phyloP scores from a whole-genome alignment of 2,888 invertebrate species.

The Spicauda simplicius region DNA sequence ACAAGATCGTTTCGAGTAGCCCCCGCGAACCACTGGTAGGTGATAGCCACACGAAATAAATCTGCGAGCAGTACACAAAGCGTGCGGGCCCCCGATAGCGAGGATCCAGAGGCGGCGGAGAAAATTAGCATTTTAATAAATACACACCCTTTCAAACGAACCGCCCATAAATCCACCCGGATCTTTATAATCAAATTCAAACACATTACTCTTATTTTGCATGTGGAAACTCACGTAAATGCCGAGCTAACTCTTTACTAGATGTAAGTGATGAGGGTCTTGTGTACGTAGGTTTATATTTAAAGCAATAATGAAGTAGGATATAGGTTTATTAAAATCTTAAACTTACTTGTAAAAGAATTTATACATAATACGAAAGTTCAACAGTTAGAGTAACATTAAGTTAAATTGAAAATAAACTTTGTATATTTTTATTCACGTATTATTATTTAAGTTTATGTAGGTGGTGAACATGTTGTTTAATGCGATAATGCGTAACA shows the following conservation, averaged over 20 bases:
- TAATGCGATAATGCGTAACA: too few species aligned
- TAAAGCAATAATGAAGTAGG: too few species aligned
- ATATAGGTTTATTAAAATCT: too few species aligned
- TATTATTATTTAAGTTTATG: too few species aligned
- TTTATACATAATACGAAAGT: too few species aligned
- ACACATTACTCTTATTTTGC: constrained; percentile 78
- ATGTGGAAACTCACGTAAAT: constrained; percentile 36
- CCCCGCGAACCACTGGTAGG: constrained; percentile 59
- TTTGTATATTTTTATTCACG: too few species aligned
- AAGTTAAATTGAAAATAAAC: too few species aligned
- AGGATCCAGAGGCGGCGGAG: constrained; percentile 78
- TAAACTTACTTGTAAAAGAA: too few species aligned
- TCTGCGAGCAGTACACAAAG: constrained; percentile 80
- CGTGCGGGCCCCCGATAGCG: constrained; percentile 79
- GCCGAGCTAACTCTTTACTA: constrained; percentile 23
- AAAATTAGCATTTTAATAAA: constrained; percentile 85
- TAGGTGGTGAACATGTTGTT: too few species aligned
- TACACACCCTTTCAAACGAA: constrained; percentile 83
- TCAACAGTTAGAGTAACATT: too few species aligned
- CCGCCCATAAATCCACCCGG: constrained; percentile 78
- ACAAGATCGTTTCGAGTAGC: constrained; percentile 50
- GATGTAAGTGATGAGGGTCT: neutral
- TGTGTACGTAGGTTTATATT: neutral
- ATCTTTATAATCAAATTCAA: constrained; percentile 84
- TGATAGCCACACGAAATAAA: constrained; percentile 75